phyloP scores from a whole-genome alignment of 2,113 vertebrate species.

The Lepus timidus region DNA sequence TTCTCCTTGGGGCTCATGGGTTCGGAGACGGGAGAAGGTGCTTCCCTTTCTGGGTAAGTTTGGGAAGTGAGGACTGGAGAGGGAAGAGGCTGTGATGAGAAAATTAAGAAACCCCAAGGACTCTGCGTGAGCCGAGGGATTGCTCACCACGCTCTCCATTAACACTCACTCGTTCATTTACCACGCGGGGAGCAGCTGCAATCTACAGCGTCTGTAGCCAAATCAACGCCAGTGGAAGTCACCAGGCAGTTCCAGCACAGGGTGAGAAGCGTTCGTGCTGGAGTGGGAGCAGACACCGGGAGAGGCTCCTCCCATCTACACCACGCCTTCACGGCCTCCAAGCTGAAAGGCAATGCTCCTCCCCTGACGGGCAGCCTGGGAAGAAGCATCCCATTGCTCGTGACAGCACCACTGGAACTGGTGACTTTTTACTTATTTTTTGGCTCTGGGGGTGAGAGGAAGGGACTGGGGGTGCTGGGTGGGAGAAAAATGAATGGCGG shows the following conservation, averaged over 20 bases:
- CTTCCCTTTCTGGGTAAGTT: neutral
- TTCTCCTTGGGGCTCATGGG: neutral
- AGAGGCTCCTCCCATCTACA: neutral
- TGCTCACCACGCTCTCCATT: neutral
- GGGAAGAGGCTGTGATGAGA: neutral
- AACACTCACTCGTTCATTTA: neutral
- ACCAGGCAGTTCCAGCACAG: neutral
- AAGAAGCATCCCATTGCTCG: constrained; percentile 70
- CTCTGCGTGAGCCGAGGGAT: neutral
- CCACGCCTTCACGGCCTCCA: neutral
- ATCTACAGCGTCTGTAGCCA: accelerated
- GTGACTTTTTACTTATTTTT: neutral
- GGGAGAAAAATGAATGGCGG: constrained; percentile 5
- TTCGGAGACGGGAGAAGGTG: neutral
- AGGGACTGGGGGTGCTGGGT: neutral
- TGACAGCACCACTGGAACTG: constrained; percentile 68
- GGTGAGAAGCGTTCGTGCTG: neutral
- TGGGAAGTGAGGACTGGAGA: neutral
- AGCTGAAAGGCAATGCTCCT: neutral
- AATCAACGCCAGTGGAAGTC: neutral
- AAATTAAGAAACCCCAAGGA: neutral
- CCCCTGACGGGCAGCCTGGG: constrained; percentile 63
- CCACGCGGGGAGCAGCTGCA: neutral
- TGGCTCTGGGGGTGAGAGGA: neutral
- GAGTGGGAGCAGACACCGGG: accelerated